Evolutionary conservation across 2,888 invertebrate genomes (phyloP), one percentile per base, ranked within the genome.

Genomic region (Dioctria linearis): DNA sequence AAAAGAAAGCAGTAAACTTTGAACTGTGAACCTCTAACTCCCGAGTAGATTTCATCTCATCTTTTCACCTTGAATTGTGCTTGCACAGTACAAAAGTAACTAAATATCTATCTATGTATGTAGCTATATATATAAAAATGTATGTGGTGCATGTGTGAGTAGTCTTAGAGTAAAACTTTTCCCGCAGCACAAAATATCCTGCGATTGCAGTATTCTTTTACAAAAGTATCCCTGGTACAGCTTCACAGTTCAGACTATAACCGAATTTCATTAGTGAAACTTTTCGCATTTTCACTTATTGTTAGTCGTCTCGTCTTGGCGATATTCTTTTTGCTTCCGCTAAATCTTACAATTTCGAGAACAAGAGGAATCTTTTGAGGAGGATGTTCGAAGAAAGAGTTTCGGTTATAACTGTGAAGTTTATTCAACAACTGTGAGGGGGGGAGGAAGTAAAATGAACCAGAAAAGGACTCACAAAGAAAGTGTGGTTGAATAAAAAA

Each of bases 211-310:
- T 76, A 76, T 61, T 76, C 61, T 76, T 76, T 46, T 61, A 42
- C 13, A 76, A 63, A n/a, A 25, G 25, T 25, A 25, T 25, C 25
- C 2, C 25, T 76, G 57, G 73, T 25, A 25, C 25, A 25, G 25
- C 2, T 25, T 25, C 25, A 25, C 25, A 25, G 25, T 25, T 73
- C 73, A 73, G 11, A 46, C 39, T 57, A 43, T 25, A 25, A 25
- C 49, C 63, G n/a, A 61, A 76, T 76, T 76, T 63, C 76, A 63
- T 76, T 76, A 76, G 46, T 49, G 49, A 46, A 76, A 63, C 49
- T 76, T 76, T 76, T 76, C 39, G 63, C 76, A 76, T 76, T 76
- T 76, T 46, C 76, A 76, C 76, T 76, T 63, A 76, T 25, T 25
- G 25, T 25, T 25, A 25, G 25, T 25, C 25, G 25, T 25, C 25